Evolutionary conservation across 2,888 invertebrate species (phyloP).

Genomic region (Sisyra terminalis): DNA sequence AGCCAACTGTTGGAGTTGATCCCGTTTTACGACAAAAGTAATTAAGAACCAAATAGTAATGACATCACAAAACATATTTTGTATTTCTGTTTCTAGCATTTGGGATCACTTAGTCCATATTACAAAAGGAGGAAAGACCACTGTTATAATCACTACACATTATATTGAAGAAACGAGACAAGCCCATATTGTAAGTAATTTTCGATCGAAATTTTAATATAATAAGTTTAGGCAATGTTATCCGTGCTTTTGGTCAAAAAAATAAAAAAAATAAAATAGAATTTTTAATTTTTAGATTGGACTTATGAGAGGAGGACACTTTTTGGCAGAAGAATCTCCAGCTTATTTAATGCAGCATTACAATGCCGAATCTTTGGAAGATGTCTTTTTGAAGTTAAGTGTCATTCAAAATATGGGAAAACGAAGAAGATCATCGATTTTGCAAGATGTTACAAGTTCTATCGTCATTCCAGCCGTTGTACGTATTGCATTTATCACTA

Average conservation of each 20-base stretch:
- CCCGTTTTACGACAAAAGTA: slow-evolving; percentile 68
- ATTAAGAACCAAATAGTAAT: slow-evolving; percentile 7
- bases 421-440: slow-evolving; percentile 60
- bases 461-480: slow-evolving; percentile 47
- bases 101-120: slow-evolving; percentile 75
- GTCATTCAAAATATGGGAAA: slow-evolving; percentile 70
- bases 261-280: too few species aligned
- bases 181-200: slow-evolving; percentile 51
- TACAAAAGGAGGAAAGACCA: slow-evolving; percentile 54
- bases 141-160: slow-evolving; percentile 76
- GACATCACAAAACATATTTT: neutral
- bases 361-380: slow-evolving; percentile 56
- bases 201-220: too few species aligned
- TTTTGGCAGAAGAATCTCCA: slow-evolving; percentile 73
- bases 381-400: slow-evolving; percentile 65
- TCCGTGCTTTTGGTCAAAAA: neutral
- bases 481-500: neutral
- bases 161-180: slow-evolving; percentile 79
- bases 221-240: neutral
- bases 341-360: slow-evolving; percentile 52
- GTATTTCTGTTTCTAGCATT: slow-evolving; percentile 35
- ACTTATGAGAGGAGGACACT: slow-evolving; percentile 65
- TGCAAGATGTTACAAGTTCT: slow-evolving; percentile 54
- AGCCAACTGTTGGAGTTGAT: slow-evolving; percentile 88
- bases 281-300: slow-evolving; percentile 65